Evolutionary conservation across 1,140 invertebrate genomes (phyloP).

Genomic region (Drosophila tristis): DNA sequence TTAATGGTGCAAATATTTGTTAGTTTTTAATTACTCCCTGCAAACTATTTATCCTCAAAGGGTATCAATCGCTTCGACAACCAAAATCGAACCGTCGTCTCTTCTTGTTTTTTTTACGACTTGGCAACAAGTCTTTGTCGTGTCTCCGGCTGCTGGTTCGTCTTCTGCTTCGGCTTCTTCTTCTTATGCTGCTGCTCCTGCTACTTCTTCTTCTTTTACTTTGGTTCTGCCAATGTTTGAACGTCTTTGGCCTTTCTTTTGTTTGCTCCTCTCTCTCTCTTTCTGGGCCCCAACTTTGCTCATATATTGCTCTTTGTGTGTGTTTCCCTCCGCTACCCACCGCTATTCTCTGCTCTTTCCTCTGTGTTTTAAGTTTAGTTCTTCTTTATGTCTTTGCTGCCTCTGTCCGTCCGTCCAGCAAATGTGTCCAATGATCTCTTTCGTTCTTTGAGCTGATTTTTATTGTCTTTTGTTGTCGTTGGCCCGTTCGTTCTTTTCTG

Average conservation of each 20-base stretch:
- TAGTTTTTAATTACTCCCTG: no score
- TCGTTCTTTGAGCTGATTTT: constrained; percentile 54
- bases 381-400: constrained; percentile 9
- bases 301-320: constrained; percentile 40
- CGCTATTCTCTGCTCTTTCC: constrained; percentile 2
- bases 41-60: no score
- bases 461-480: constrained; percentile 51
- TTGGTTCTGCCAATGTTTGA: constrained; percentile 42
- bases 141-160: constrained; percentile 2
- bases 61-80: no score
- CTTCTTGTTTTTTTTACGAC: constrained; percentile 52
- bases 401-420: constrained; percentile 37
- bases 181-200: constrained; percentile 11
- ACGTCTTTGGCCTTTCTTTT: constrained; percentile 79
- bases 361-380: constrained; percentile 13
- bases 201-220: background rate
- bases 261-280: constrained; percentile 29
- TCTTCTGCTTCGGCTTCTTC: no score
- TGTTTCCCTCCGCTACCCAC: constrained; percentile 1
- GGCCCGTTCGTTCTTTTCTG: constrained; percentile 3
- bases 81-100: no score
- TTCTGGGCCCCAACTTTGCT: constrained; percentile 26
- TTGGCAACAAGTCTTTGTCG: constrained; percentile 75
- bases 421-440: constrained; percentile 75
- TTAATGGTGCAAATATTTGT: no score